A percentile compares a stretch with the other conserved stretches of the same genome.
These are phyloP conservation scores for Gymnocephalus cernua DNA, from an alignment of 2,113 vertebrate genomes.

Conservation along the genomic window DNA sequence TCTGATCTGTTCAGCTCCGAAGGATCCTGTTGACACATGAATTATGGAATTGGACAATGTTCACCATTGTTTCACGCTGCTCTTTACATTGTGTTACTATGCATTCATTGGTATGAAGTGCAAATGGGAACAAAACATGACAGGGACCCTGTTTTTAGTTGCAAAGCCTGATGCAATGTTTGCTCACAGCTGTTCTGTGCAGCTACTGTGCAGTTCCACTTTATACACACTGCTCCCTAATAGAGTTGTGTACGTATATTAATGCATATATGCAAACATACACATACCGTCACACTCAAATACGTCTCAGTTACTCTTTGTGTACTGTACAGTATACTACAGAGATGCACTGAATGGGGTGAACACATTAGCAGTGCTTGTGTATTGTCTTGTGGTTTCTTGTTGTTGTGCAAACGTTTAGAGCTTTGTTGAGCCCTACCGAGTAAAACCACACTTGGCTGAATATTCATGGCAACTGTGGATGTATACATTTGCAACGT, in stretches of 20 bases:
- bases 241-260: slow-evolving; percentile 15
- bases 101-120: slow-evolving; percentile 31
- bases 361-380: slow-evolving; percentile 40
- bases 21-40: slow-evolving; percentile 59
- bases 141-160: slow-evolving; percentile 16
- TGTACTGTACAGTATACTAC: not conserved
- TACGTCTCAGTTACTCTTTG: slow-evolving; percentile 31
- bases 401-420: slow-evolving; percentile 46
- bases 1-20: slow-evolving; percentile 59
- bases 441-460: slow-evolving; percentile 50
- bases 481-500: slow-evolving; percentile 20
- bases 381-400: slow-evolving; percentile 40
- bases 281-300: slow-evolving; percentile 21
- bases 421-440: slow-evolving; percentile 44
- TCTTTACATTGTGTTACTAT: slow-evolving; percentile 57
- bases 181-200: slow-evolving; percentile 28
- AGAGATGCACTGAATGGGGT: slow-evolving; percentile 2
- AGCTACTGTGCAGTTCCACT: slow-evolving; percentile 27
- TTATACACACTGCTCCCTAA: slow-evolving; percentile 24
- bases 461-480: slow-evolving; percentile 45
- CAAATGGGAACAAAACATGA: slow-evolving; percentile 55
- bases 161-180: slow-evolving; percentile 52
- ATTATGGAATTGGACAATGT: slow-evolving; percentile 64
- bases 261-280: slow-evolving; percentile 25
- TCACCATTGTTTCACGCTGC: slow-evolving; percentile 41